Base-by-base conservation (phyloP, 2,113 vertebrate genomes). In the Cyanistes caeruleus region DNA sequence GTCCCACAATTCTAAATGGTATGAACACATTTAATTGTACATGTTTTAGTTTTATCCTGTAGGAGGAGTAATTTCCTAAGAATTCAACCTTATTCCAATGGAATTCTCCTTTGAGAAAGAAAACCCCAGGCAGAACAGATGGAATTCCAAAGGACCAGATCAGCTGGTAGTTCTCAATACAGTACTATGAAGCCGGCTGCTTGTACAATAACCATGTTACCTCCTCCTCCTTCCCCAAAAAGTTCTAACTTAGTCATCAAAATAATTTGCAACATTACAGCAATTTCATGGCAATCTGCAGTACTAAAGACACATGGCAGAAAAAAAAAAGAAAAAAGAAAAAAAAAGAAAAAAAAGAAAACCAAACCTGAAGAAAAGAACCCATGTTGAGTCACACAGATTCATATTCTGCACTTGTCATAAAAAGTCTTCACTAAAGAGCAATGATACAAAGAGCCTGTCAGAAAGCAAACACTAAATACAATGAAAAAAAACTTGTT, bases 41-140 rank as follows among this genome's bases (percentile, higher is more conserved):
- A 17, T 21, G 21, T 81, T 95, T 88, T 59, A 59, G 39, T 77
- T 90, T 80, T 63, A 87, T 80, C 93, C 92, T 96, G 87, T 80
- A 96, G 91, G 87, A 96, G 87, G 91, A 93, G 91, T 93, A 88
- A 94, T 96, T 89, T 88, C 53, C 72, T 77, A 81, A 92, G 79
- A 88, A 95, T 94, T 92, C 63, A 77, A 59, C 13, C 13, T 80
- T 46, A 56, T 77, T 93, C 79, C 85, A 94, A 37, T 81, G 68
- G 85, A 90, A 64, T 74, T 85, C 81, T 60, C n/a, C 62, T 86
- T 77, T 46, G 51, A 76, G 82, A 55, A 14, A 88, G 67, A 89
- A 93, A 90, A 70, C 8, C 5, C 33, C 27, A 69, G 65, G n/a
- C 37, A 67, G 44, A 94, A 67, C 44, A 94, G 70, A 87, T 62